Percentiles rank a stretch among this genome's conserved stretches.
phyloP scores from a whole-genome alignment of 2,797 vertebrate species.

The Ispidina lecontei region DNA sequence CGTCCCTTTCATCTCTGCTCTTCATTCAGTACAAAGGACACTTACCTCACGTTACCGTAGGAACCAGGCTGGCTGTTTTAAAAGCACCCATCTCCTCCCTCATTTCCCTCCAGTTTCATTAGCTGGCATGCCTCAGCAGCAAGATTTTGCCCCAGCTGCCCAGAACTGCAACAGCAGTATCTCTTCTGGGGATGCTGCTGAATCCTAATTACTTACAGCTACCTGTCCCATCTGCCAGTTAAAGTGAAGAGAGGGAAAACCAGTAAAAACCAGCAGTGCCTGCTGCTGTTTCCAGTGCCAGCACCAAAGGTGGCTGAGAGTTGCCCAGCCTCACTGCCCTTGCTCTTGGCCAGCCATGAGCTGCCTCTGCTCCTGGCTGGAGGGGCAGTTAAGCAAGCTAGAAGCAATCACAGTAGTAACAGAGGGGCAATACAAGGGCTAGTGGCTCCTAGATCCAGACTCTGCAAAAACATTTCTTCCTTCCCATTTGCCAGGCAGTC shows the following conservation, averaged over 20 bases:
- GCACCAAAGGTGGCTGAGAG: neutral
- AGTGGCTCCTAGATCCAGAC: neutral
- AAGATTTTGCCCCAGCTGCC: neutral
- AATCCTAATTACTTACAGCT: neutral
- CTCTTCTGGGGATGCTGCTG: neutral
- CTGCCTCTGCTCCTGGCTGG: neutral
- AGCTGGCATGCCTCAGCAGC: neutral
- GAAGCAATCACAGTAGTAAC: neutral
- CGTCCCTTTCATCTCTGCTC: neutral
- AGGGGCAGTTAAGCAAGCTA: neutral
- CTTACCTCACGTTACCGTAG: neutral
- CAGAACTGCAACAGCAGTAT: rapidly evolving
- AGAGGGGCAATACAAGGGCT: neutral
- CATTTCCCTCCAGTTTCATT: neutral
- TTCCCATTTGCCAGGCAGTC: neutral
- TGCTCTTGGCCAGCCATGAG: neutral
- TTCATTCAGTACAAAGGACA: neutral
- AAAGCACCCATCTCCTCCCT: neutral
- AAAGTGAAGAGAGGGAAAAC: neutral
- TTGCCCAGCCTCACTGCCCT: neutral
- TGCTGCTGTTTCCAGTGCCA: neutral
- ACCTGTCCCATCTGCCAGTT: neutral
- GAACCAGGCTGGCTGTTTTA: neutral
- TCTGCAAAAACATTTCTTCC: neutral
- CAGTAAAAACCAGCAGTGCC: rapidly evolving